A percentile compares a stretch with the other conserved stretches of the same genome.
These are phyloP conservation scores for Notodonta ziczac DNA, from an alignment of 2,888 invertebrate genomes.

Conservation along the genomic window DNA sequence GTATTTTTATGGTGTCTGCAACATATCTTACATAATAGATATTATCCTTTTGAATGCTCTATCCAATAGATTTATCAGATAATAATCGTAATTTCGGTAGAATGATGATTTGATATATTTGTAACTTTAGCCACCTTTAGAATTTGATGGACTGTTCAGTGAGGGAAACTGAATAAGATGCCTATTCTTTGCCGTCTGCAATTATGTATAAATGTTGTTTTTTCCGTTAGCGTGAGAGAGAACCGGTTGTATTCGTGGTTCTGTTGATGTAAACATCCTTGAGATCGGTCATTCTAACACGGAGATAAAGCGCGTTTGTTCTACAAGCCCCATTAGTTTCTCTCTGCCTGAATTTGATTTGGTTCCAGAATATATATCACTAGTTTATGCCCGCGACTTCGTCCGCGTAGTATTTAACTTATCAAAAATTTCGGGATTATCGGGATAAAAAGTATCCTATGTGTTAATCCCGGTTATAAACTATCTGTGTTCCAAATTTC, in stretches of 20 bases:
- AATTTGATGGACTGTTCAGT: background rate
- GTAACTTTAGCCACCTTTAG: background rate
- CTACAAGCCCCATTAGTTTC: constrained; percentile 29
- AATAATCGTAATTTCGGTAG: constrained; percentile 8
- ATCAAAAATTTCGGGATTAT: too few species aligned
- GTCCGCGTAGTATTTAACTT: too few species aligned
- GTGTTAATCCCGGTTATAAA: too few species aligned
- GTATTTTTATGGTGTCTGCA: constrained; percentile 25
- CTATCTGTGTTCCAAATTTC: too few species aligned
- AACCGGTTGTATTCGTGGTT: constrained; percentile 50
- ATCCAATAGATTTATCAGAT: background rate
- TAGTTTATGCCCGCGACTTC: too few species aligned
- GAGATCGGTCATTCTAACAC: constrained; percentile 47
- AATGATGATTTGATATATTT: too few species aligned
- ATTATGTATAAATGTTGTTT: constrained; percentile 22
- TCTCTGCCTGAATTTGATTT: constrained; percentile 23
- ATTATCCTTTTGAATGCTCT: constrained; percentile 2
- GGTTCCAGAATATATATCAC: background rate
- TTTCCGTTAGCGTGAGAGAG: constrained; percentile 43
- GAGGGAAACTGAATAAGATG: background rate
- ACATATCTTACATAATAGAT: constrained; percentile 14
- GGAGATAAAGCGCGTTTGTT: constrained; percentile 45
- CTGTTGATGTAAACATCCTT: constrained; percentile 61
- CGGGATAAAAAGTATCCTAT: too few species aligned
- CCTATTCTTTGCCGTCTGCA: constrained; percentile 11